Base-by-base conservation (phyloP, 2,797 vertebrate genomes). In the Pseudopleuronectes americanus region DNA sequence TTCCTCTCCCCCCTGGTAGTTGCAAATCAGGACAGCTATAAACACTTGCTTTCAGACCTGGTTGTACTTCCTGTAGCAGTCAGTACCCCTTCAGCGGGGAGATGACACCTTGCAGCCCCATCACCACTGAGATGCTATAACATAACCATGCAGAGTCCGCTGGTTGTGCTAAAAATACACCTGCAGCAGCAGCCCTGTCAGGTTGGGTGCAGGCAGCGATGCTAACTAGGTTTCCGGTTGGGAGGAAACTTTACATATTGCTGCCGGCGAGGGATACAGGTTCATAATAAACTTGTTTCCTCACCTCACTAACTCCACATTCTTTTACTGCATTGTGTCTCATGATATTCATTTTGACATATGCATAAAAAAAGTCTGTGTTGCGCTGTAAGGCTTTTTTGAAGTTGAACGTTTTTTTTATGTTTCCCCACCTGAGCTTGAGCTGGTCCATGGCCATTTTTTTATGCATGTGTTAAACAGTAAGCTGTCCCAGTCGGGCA, bases 161-260 rank as follows among this genome's bases (percentile, higher is more conserved):
- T 70, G 52, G 47, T 64, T 79, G 74, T 62, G 70, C 78, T 87
- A 81, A 81, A 89, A 90, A 89, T 89, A 90, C 76, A 88, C 75
- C 80, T 81, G 71, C 70, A 76, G 75, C 64, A 62, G 56, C 45
- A n/a, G 23, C 55, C 51, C 79, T 85, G 84, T 76, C 85, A 84
- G 71, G 45, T 57, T 61, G 68, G 65, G 69, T 76, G 66, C 68
- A 73, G 68, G 77, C 74, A 67, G 70, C 57, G 74, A 79, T 78
- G 83, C 81, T 84, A 88, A 89, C 76, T 75, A 84, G 80, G 61
- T 77, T 77, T 77, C 51, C 69, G 4, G 54, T 57, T 57, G 59
- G 53, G 31, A 19, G 71, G 67, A 67, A 83, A 85, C 79, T 79
- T 79, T 65, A 60, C 49, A 72, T 54, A 48, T 26, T 6, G 64